Evolutionary conservation across 2,888 invertebrate species (phyloP).

Genomic region (Sicus ferrugineus): DNA sequence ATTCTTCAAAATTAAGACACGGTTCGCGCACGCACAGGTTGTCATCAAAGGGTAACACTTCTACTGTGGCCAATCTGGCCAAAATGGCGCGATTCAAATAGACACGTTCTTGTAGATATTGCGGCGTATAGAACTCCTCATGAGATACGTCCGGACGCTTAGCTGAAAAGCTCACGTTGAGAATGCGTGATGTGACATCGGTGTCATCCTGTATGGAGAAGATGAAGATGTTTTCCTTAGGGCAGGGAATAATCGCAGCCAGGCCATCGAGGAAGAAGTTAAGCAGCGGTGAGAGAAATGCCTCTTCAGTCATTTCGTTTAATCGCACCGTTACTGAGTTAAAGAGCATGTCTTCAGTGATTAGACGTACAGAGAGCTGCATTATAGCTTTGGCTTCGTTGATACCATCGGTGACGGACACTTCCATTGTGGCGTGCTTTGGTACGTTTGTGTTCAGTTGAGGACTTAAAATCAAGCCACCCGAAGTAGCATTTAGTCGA

Average conservation of each 20-base stretch:
- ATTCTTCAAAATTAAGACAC: conserved; percentile 92
- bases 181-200: conserved; percentile 83
- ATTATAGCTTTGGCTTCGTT: conserved; percentile 94
- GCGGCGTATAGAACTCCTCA: conserved; percentile 84
- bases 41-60: conserved; percentile 95
- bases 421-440: conserved; percentile 90
- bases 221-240: conserved; percentile 89
- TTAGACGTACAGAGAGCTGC: conserved; percentile 86
- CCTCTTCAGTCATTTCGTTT: conserved; percentile 91
- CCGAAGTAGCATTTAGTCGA: conserved; percentile 81
- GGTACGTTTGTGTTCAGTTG: conserved; percentile 96
- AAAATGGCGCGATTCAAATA: conserved; percentile 89
- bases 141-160: conserved; percentile 79
- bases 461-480: conserved; percentile 86
- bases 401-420: conserved; percentile 91
- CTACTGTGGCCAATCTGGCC: conserved; percentile 86
- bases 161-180: conserved; percentile 95
- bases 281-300: conserved; percentile 87
- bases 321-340: conserved; percentile 93
- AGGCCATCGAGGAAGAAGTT: conserved; percentile 89
- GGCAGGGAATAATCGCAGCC: conserved; percentile 90
- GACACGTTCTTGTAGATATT: conserved; percentile 91
- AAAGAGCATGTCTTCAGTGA: conserved; percentile 93
- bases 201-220: conserved; percentile 94
- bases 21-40: conserved; percentile 95